These are phyloP conservation scores for Molossus molossus DNA, from an alignment of 2,797 vertebrate species.

Conservation along the genomic window DNA sequence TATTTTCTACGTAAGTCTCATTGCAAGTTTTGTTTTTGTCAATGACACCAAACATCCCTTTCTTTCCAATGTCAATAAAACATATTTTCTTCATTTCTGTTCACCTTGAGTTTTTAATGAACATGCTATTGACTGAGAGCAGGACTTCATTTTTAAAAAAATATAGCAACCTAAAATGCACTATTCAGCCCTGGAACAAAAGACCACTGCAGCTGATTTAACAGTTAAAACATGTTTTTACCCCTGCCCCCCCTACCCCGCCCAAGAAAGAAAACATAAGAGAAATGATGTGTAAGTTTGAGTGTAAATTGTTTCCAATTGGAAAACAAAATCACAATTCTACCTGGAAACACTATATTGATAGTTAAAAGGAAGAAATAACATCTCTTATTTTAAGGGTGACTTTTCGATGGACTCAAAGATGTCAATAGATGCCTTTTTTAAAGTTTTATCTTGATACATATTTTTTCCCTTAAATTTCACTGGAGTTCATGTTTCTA, in stretches of 20 bases:
- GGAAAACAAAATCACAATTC: not conserved
- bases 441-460: not conserved
- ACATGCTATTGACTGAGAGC: not conserved
- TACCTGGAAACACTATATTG: not conserved
- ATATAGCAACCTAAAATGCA: not conserved
- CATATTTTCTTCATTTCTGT: not conserved
- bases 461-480: not conserved
- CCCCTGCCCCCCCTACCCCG: no score
- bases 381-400: not conserved
- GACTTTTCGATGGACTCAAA: not conserved
- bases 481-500: not conserved
- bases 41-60: not conserved
- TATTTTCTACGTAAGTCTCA: not conserved
- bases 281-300: not conserved
- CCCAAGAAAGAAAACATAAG: not conserved
- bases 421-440: not conserved
- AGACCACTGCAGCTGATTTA: not conserved
- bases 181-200: not conserved
- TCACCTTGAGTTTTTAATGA: not conserved
- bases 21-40: not conserved
- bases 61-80: not conserved
- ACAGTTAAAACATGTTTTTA: not conserved
- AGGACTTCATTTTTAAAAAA: not conserved
- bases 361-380: not conserved
- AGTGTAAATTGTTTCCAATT: not conserved